Base-by-base conservation (phyloP, 2,797 vertebrate genomes). In the Hemibagrus guttatus region DNA sequence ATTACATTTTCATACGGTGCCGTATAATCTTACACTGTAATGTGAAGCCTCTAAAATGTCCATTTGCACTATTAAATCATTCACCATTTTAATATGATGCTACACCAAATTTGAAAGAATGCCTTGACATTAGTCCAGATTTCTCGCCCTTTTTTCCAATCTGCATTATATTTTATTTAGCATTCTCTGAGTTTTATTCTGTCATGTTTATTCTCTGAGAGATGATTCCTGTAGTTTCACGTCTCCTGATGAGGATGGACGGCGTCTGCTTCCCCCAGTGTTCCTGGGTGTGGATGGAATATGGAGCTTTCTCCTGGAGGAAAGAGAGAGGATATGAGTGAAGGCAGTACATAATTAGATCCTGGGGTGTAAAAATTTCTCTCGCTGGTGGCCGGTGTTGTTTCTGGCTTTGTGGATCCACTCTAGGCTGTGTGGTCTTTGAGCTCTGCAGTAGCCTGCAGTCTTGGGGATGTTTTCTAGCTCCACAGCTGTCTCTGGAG, bases 281-380 rank as follows among this genome's bases (percentile, higher is more conserved):
- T 87, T 58, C 64, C 11, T 39, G 78, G 81, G 87, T 86, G 79
- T 75, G 88, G 85, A 75, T 88, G 79, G 83, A 86, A 81, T 85
- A 80, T 78, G 85, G 83, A 54, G 83, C 75, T 87, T 90, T 85
- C 87, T 90, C 87, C 84, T 87, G 88, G 87, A 92, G 90, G 91
- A 94, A 92, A 92, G 85, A 54, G 26, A 74, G 89, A 91, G 91
- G 92, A 90, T 92, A 89, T 88, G 88, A 90, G 92, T 92, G 91
- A 89, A 90, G 91, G 92, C 91, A 90, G 91, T 91, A 92, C 92
- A 93, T 96, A 95, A 95, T 96, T 95, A 95, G 94, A 92, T 94
- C 94, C 94, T 92, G 90, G 90, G 94, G 95, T 94, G 92, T 90
- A 28, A 90, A 90, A 84, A 90, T 90, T 89, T 91, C 87, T 92